phyloP scores from a whole-genome alignment of 1,140 invertebrate genomes.

The Hestina assimilis region DNA sequence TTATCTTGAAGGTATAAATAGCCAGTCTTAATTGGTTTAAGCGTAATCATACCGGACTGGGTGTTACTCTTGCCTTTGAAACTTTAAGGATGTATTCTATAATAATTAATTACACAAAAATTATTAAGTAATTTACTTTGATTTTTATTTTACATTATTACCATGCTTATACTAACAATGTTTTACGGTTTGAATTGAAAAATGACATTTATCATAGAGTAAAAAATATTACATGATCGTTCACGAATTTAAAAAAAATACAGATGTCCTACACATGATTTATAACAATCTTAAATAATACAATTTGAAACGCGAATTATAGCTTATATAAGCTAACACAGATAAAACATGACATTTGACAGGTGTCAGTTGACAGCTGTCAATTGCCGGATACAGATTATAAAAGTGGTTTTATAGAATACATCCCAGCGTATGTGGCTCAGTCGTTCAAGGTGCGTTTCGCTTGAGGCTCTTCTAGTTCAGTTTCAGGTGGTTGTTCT shows the following conservation, averaged over 20 bases:
- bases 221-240: too few species aligned
- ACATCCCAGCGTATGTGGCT: constrained; percentile 22
- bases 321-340: too few species aligned
- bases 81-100: constrained; percentile 23
- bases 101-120: background rate
- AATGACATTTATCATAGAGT: too few species aligned
- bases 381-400: background rate
- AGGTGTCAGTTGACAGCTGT: background rate
- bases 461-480: constrained; percentile 78
- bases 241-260: too few species aligned
- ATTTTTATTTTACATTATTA: too few species aligned
- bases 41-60: constrained; percentile 29
- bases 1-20: constrained; percentile 23
- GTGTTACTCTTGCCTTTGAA: constrained; percentile 8
- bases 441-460: constrained; percentile 66
- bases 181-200: too few species aligned
- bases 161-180: too few species aligned
- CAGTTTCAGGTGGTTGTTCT: constrained; percentile 78
- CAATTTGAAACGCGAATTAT: too few species aligned
- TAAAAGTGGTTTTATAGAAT: constrained; percentile 7
- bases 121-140: background rate
- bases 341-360: background rate
- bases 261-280: too few species aligned
- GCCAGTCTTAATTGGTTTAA: constrained; percentile 32
- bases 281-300: too few species aligned